A percentile compares a stretch with the other conserved stretches of the same genome.
Evolutionary conservation across 1,140 invertebrate species (phyloP).

Genomic region (Drosophila littoralis): DNA sequence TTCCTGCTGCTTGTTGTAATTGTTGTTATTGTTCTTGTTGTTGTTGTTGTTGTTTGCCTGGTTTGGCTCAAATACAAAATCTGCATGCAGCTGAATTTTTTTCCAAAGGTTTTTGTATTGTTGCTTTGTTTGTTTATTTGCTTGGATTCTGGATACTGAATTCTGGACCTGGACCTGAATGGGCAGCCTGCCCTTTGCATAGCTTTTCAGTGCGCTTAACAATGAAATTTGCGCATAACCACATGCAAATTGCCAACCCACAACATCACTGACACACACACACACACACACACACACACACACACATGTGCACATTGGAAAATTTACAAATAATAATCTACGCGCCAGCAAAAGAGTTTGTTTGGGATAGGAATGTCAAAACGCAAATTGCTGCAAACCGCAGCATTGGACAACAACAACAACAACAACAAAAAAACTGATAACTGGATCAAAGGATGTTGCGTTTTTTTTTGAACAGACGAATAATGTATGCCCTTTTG

Average conservation of each 20-base stretch:
- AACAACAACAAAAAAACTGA: slow-evolving; percentile 18
- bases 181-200: slow-evolving; percentile 48
- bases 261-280: slow-evolving; percentile 44
- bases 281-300: slow-evolving; percentile 34
- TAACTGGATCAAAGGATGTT: slow-evolving; percentile 4
- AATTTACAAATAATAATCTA: slow-evolving; percentile 81
- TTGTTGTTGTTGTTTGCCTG: slow-evolving; percentile 4
- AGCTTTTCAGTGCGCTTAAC: slow-evolving; percentile 73
- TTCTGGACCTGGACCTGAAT: slow-evolving; percentile 34
- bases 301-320: slow-evolving; percentile 39
- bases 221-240: slow-evolving; percentile 83
- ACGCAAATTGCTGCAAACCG: slow-evolving; percentile 67
- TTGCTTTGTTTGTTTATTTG: slow-evolving; percentile 44
- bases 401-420: slow-evolving; percentile 34
- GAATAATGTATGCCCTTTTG: slow-evolving; percentile 28
- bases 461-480: neutral
- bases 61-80: slow-evolving; percentile 37
- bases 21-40: slow-evolving; percentile 7
- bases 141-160: slow-evolving; percentile 17
- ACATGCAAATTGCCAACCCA: slow-evolving; percentile 81
- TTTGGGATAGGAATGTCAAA: slow-evolving; percentile 64
- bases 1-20: slow-evolving; percentile 19
- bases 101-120: slow-evolving; percentile 23
- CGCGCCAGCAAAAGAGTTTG: slow-evolving; percentile 50
- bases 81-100: slow-evolving; percentile 20